Evolutionary conservation across 2,888 invertebrate genomes (phyloP).

Genomic region (Catocala sponsa): DNA sequence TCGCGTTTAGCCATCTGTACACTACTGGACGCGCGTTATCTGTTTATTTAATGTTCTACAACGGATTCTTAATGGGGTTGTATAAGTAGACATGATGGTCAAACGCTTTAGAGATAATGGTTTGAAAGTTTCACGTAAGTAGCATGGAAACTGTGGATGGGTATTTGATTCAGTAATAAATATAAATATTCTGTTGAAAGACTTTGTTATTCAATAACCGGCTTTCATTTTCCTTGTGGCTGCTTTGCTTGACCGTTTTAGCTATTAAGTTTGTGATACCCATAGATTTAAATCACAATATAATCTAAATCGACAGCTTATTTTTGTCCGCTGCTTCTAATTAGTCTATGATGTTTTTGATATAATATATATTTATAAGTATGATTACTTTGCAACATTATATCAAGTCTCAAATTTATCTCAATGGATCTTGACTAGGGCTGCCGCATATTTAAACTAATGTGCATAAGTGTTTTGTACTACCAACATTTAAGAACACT

Average conservation of each 20-base stretch:
- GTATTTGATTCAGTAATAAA: background rate
- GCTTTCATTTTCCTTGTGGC: background rate
- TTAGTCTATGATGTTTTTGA: no score
- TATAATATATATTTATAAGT: no score
- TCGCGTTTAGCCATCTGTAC: constrained; percentile 64
- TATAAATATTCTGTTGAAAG: background rate
- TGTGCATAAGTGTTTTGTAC: no score
- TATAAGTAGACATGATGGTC: constrained; percentile 41
- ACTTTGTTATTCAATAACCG: background rate
- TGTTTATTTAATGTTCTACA: constrained; percentile 58
- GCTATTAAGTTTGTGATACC: no score
- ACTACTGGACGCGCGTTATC: constrained; percentile 61
- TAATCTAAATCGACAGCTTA: no score
- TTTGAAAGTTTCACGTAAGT: constrained; percentile 32
- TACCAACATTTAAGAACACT: no score
- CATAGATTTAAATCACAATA: no score
- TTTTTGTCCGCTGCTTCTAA: no score
- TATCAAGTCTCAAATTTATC: no score
- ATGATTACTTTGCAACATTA: no score
- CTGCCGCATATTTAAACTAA: no score
- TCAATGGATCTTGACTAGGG: no score
- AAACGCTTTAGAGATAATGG: constrained; percentile 32
- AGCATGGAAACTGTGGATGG: constrained; percentile 28
- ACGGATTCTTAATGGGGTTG: constrained; percentile 46
- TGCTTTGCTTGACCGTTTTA: background rate